Conservation (phyloP, 2,888 invertebrate species). For the Andrena haemorrhoa region DNA sequence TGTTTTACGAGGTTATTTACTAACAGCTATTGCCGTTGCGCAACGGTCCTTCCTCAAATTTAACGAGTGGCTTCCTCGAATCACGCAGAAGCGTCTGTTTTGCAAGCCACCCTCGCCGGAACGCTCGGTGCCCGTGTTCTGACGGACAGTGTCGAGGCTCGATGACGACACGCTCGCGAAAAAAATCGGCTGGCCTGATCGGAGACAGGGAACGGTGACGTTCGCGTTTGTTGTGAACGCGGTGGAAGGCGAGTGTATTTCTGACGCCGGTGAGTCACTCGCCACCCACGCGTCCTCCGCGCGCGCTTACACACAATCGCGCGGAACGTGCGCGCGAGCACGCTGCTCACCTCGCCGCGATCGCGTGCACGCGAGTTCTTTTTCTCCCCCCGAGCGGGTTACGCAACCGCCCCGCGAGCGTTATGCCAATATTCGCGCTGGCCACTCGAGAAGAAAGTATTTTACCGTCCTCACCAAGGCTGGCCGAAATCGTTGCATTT, state of each 20-base stretch:
- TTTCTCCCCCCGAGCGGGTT: conserved; percentile 36
- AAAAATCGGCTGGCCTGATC: conserved; percentile 44
- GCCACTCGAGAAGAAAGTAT: conserved; percentile 47
- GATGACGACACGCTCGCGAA: conserved; percentile 52
- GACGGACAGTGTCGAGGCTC: conserved; percentile 31
- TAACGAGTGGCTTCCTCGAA: conserved; percentile 19
- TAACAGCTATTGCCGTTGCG: conserved; percentile 47
- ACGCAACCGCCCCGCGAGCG: conserved; percentile 62
- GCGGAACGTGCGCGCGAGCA: conserved; percentile 44
- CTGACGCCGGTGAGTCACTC: conserved; percentile 79
- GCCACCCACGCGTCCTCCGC: conserved; percentile 76
- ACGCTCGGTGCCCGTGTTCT: too few species aligned
- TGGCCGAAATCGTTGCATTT: conserved; percentile 20
- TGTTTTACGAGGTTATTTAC: conserved; percentile 14
- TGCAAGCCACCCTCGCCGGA: neutral
- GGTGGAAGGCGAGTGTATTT: conserved; percentile 76
- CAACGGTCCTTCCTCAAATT: conserved; percentile 26
- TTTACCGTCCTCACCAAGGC: conserved; percentile 28
- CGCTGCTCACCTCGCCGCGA: conserved; percentile 72
- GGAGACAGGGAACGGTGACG: conserved; percentile 70
- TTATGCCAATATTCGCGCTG: conserved; percentile 59
- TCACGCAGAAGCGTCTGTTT: neutral
- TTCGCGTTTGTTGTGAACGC: conserved; percentile 78
- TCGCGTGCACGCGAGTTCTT: conserved; percentile 56
- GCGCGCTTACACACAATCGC: conserved; percentile 29